Percentiles rank a stretch among this genome's conserved stretches.
Evolutionary conservation across 2,113 vertebrate genomes (phyloP).

Genomic region (Rhinogobius similis): DNA sequence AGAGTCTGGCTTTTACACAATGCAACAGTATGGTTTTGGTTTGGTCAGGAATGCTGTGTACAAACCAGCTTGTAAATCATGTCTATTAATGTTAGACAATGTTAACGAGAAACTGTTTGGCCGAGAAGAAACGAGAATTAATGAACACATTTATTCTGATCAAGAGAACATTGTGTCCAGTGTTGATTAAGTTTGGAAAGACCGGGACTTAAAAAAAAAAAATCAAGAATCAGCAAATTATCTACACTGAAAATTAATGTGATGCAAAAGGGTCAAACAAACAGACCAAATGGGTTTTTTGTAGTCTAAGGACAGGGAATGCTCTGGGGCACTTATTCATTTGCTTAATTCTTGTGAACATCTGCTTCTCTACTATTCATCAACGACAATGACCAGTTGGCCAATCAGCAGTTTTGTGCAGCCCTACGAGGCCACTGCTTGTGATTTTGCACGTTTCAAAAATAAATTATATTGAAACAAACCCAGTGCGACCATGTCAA

Average conservation of each 20-base stretch:
- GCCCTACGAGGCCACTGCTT: too few relatives aligned
- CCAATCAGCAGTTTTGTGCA: too few relatives aligned
- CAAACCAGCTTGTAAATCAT: slow-evolving; percentile 38
- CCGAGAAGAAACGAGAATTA: slow-evolving; percentile 10
- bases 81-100: slow-evolving; percentile 27
- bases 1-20: slow-evolving; percentile 32
- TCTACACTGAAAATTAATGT: neutral
- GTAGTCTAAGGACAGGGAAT: too few relatives aligned
- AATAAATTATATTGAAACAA: too few relatives aligned
- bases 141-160: neutral
- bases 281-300: neutral
- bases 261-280: neutral
- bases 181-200: neutral
- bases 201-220: too few relatives aligned
- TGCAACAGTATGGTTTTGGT: slow-evolving; percentile 26
- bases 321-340: too few relatives aligned
- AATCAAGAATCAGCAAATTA: neutral
- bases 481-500: neutral
- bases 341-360: too few relatives aligned
- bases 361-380: too few relatives aligned
- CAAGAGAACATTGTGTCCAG: neutral
- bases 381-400: too few relatives aligned
- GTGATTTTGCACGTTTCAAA: too few relatives aligned
- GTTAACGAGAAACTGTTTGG: slow-evolving; percentile 25
- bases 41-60: slow-evolving; percentile 16